Evolutionary conservation across 2,888 invertebrate genomes (phyloP), one percentile per base, ranked within the genome.

Genomic region (Folsomia manolachei): DNA sequence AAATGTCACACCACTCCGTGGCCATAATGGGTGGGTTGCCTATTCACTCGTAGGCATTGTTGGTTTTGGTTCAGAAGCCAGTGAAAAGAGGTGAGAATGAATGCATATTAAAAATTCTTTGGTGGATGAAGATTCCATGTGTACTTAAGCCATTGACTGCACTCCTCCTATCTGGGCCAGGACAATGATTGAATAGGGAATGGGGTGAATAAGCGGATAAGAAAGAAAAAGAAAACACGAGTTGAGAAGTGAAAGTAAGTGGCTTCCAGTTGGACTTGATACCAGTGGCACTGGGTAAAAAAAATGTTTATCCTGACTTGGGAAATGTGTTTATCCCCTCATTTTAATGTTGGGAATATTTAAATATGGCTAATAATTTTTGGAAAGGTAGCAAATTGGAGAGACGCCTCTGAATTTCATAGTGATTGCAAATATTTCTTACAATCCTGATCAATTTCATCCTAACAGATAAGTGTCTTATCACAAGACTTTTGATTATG

Each of bases 31-130:
- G n/a, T n/a, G n/a, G n/a, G n/a, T n/a, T n/a, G n/a, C n/a, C n/a
- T n/a, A n/a, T n/a, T n/a, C n/a, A n/a, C n/a, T n/a, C n/a, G n/a
- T n/a, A n/a, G n/a, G 19, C 21, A 19, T n/a, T 56, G 56, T 56
- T 39, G 39, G 39, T 39, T 39, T 14, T 9, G 14, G 39, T n/a
- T n/a, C n/a, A n/a, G n/a, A n/a, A n/a, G n/a, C n/a, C n/a, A 39
- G 14, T 39, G 39, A 21, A 56, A 56, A 56, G 27, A 63, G 63
- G 63, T 63, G 63, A 27, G 25, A 63, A 7, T 63, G n/a, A 27
- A 27, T 63, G 27, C 26, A 63, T 63, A 63, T 63, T 63, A 63
- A 63, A 63, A 63, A 63, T 63, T 63, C 63, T 62, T 62, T 62
- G 7, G 14, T 62, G 14, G 25, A 14, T 62, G 7, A 39, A 39